Percentiles rank a stretch among this genome's conserved stretches.
These are phyloP conservation scores for Calidris pugnax DNA, from an alignment of 2,113 vertebrate species.

Conservation along the genomic window DNA sequence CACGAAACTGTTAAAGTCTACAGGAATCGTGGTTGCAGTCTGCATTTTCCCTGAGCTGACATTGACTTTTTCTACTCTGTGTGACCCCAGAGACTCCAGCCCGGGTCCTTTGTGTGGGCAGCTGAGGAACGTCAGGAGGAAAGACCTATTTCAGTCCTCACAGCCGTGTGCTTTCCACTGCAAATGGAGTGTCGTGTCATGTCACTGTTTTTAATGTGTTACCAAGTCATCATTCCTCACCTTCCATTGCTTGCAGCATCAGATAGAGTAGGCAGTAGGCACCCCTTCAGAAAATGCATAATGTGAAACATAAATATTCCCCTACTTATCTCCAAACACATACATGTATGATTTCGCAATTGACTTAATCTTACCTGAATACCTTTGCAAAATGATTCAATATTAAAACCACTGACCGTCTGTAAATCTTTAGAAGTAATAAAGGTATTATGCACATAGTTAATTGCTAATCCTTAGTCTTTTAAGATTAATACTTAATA, in stretches of 20 bases:
- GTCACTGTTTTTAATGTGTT: neutral
- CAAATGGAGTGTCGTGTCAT: neutral
- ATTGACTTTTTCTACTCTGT: neutral
- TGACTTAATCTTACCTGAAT: neutral
- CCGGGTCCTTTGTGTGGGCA: rapidly evolving
- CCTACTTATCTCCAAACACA: neutral
- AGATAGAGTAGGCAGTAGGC: neutral
- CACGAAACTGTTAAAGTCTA: neutral
- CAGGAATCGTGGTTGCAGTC: neutral
- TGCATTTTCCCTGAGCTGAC: neutral
- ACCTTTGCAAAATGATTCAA: neutral
- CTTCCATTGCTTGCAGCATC: neutral
- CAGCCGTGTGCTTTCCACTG: neutral
- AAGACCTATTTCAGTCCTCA: neutral
- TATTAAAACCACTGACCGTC: neutral
- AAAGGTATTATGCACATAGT: neutral
- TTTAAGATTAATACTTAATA: neutral
- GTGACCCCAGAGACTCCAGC: neutral
- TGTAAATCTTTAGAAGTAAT: neutral
- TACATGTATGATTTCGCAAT: neutral
- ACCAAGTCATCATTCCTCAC: neutral
- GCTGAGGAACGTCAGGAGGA: neutral
- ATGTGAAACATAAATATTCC: neutral
- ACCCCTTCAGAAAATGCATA: neutral
- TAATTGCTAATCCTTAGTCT: neutral